Evolutionary conservation across 2,797 vertebrate species (phyloP).

Genomic region (Amphiprion clarkii): DNA sequence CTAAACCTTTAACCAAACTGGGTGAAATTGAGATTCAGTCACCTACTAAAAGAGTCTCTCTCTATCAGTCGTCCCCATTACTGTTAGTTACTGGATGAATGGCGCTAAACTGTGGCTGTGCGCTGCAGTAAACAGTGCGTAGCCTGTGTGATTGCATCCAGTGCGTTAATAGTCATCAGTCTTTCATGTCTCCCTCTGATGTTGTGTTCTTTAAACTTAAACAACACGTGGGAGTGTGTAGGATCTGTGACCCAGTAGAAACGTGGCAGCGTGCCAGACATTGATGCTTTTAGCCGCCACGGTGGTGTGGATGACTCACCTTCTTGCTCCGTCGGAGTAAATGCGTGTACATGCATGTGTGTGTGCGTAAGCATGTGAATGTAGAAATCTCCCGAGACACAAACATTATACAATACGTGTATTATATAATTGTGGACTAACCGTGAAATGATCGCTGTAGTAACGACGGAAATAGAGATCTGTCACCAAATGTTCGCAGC

Average conservation of each 20-base stretch:
- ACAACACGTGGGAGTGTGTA: constrained; percentile 74
- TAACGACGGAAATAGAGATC: constrained; percentile 13
- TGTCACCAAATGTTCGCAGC: not conserved
- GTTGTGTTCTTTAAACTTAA: constrained; percentile 71
- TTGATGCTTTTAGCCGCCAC: constrained; percentile 61
- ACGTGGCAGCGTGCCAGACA: constrained; percentile 67
- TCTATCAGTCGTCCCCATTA: not conserved
- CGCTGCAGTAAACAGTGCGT: constrained; percentile 3
- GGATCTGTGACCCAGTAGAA: constrained; percentile 72
- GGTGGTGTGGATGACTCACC: constrained; percentile 68
- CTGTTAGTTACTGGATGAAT: constrained; percentile 37
- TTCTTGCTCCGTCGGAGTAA: constrained; percentile 48
- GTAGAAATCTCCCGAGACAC: constrained; percentile 42
- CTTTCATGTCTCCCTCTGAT: constrained; percentile 62
- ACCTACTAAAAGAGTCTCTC: not conserved
- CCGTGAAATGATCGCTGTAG: constrained; percentile 21
- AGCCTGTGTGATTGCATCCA: constrained; percentile 34
- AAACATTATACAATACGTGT: constrained; percentile 51
- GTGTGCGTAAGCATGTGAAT: constrained; percentile 42
- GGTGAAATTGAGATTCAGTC: not conserved
- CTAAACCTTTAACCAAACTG: not conserved
- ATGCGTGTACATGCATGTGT: constrained; percentile 23
- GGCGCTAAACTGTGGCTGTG: constrained; percentile 14
- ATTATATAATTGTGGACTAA: constrained; percentile 54
- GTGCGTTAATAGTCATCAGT: constrained; percentile 43